A percentile compares a stretch with the other conserved stretches of the same genome.
Evolutionary conservation across 2,113 vertebrate species (phyloP).

Genomic region (Ictidomys tridecemlineatus): DNA sequence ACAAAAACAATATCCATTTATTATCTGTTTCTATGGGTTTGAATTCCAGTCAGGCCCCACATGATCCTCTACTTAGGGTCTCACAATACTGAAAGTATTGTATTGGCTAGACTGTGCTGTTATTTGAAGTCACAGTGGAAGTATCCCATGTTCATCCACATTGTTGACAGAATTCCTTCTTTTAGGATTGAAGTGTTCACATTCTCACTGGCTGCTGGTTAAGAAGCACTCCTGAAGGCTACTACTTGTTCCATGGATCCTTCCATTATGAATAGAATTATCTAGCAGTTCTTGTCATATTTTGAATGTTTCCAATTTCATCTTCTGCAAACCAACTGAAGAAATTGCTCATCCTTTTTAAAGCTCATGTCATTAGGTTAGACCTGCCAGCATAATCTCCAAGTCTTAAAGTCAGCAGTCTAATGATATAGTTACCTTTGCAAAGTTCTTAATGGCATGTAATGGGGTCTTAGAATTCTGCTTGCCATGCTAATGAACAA

Average conservation of each 20-base stretch:
- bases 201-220: neutral
- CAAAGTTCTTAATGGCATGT: neutral
- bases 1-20: neutral
- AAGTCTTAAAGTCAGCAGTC: neutral
- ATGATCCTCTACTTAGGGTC: neutral
- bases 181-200: neutral
- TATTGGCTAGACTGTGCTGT: neutral
- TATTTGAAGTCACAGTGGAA: neutral
- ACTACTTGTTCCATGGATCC: neutral
- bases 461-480: neutral
- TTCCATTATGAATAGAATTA: neutral
- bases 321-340: neutral
- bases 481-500: neutral
- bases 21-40: neutral
- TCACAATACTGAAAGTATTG: neutral
- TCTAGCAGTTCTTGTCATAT: neutral
- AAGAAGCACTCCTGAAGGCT: neutral
- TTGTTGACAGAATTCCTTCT: neutral
- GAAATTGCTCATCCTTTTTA: neutral
- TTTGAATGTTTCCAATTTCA: neutral
- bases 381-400: neutral
- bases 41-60: neutral
- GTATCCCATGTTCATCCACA: neutral
- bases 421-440: neutral
- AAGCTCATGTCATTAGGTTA: neutral